Base-by-base conservation (phyloP, 1,140 invertebrate genomes). In the Helicoverpa armigera region DNA sequence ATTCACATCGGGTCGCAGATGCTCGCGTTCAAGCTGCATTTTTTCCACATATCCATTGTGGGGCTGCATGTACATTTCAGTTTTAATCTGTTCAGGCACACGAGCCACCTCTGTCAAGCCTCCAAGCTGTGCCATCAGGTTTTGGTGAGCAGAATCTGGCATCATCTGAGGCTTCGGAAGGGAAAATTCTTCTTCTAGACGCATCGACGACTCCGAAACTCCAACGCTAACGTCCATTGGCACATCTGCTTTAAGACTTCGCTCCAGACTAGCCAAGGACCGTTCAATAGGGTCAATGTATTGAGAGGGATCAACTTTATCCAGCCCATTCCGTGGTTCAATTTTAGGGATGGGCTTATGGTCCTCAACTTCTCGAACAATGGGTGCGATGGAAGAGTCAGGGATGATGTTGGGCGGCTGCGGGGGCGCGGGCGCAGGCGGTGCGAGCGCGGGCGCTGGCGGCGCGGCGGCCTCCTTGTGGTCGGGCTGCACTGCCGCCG, bases 241-340 rank as follows among this genome's bases (percentile, higher is more conserved):
- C n/a, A 96, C 95, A 60, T 95, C 95, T 14, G 95, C 95, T 58
- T 95, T 95, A 10, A 96, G 92, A 72, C 95, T 96, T 51, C 96
- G 95, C 90, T 97, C 96, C 16, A 97, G 88, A 80, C 95, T 96
- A 53, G 96, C 96, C 73, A 97, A 92, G 35, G 96, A 96, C 82
- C 96, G 95, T 89, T 97, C 96, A 82, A 97, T 94, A n/a, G 96
- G 96, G 89, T 97, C 96, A 60, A 95, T 92, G 84, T 95, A 92
- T 31, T 93, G 94, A 53, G 93, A 93, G 1, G 90, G 81, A 85
- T 94, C 90, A 61, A 94, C 82, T 87, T 94, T 91, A 76, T 95
- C 92, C 73, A 92, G 87, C 23, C 91, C 91, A 80, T 93, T 95
- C 83, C 95, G 82, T 56, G 93, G 86, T 80, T 94, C 93, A 1